Percentiles rank a stretch among this genome's conserved stretches.
Conservation (phyloP, 2,888 invertebrate genomes). For the Oscheius sp. region DNA sequence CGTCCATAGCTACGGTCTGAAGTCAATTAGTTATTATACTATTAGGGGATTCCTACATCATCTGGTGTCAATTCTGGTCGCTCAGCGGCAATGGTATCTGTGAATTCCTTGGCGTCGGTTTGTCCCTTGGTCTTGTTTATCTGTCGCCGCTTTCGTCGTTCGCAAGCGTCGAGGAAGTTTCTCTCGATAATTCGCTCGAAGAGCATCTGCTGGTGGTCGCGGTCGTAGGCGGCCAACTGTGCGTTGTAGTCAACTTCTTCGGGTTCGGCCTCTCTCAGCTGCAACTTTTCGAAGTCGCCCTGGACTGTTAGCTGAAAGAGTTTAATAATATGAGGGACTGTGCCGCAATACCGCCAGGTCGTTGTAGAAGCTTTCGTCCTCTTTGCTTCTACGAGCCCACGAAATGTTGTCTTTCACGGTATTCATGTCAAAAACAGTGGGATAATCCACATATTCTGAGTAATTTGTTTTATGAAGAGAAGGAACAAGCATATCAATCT, state of each 20-base stretch:
- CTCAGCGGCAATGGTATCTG: not conserved
- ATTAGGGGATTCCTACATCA: not conserved
- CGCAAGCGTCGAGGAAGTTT: not conserved
- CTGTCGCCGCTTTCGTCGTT: not conserved
- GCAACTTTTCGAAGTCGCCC: not conserved
- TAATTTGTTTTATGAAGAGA: too few relatives aligned
- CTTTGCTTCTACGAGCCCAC: conserved; percentile 7
- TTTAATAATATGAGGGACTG: not conserved
- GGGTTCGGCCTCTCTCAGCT: not conserved
- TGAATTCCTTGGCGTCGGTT: conserved; percentile 2
- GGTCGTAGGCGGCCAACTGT: not conserved
- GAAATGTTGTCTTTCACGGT: conserved; percentile 2
- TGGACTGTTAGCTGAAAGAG: not conserved
- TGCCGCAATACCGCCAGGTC: not conserved
- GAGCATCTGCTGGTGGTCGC: not conserved
- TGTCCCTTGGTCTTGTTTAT: not conserved
- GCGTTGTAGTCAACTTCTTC: not conserved
- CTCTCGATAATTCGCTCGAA: not conserved
- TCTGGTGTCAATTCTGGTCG: not conserved
- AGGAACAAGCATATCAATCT: too few relatives aligned
- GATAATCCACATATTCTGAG: too few relatives aligned
- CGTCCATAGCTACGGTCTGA: conserved; percentile 11
- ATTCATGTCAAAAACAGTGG: not conserved
- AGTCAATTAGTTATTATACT: not conserved
- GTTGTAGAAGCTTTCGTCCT: conserved; percentile 25